Evolutionary conservation across 1,140 invertebrate genomes (phyloP), one percentile per base, ranked within the genome.

Genomic region (Pogonomyrmex barbatus): DNA sequence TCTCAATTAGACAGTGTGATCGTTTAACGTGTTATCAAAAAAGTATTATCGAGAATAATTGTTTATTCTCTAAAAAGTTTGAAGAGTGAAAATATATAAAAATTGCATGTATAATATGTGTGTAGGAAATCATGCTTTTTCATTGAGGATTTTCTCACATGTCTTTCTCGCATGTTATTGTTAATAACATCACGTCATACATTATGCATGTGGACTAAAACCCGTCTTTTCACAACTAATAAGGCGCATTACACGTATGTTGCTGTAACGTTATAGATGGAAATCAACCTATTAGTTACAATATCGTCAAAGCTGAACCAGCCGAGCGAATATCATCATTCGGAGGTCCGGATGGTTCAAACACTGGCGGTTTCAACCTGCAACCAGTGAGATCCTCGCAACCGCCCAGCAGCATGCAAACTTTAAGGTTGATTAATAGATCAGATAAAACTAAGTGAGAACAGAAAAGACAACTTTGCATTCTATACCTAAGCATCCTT

Each of bases 291-390:
- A 75, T 91, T 47, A 89, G 87, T 58, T 93, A 91, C 70, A 92
- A 92, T 24, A 81, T 89, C 4, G 76, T 93, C 24, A 94, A 94
- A 89, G 73, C 91, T 9, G 93, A 94, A 39, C 92, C 93, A 50
- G 58, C 68, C 9, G 93, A 91, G 5, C 89, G 82, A 47, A 65
- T 90, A 71, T 81, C 90, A 14, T 71, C 87, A 0, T 91, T 89
- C 8, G 89, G 88, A 47, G 77, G 76, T 45, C 5, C 65, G 39
- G 30, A 65, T 42, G 24, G 70, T 1, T 63, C 73, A 10, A 60
- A 75, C 58, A 54, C 70, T 62, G 85, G 86, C 47, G 71, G 86
- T 2, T 88, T 85, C 5, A 79, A 84, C 2, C 12, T 91, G 10
- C 93, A 91, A 58, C 60, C 88, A 6, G 17, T 88, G 10, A 68